These are phyloP conservation scores for Platalea minor DNA, from an alignment of 2,797 vertebrate genomes.

Conservation along the genomic window DNA sequence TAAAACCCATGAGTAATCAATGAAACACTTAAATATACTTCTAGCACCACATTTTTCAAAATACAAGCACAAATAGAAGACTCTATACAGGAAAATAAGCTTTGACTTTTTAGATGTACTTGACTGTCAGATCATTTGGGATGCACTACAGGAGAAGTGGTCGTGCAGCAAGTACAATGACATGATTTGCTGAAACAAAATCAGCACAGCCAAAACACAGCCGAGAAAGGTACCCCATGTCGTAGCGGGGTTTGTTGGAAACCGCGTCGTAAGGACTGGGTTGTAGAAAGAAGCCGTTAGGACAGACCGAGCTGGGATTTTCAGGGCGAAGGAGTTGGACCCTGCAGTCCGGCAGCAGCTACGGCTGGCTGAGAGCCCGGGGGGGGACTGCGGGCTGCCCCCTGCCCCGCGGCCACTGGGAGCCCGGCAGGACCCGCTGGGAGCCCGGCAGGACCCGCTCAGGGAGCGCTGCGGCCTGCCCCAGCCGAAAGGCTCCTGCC, in stretches of 20 bases:
- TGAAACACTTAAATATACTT: neutral
- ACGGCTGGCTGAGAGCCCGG: neutral
- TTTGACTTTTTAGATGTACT: neutral
- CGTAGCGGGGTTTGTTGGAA: neutral
- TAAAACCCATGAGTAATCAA: neutral
- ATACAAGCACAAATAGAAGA: neutral
- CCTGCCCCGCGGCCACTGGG: rapidly evolving
- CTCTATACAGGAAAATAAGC: neutral
- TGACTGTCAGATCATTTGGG: neutral
- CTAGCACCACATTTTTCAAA: neutral
- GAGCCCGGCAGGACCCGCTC: rapidly evolving
- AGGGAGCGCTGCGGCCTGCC: neutral
- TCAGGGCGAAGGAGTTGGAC: neutral
- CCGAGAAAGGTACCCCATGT: neutral
- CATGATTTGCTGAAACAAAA: neutral
- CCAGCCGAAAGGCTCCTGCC: neutral
- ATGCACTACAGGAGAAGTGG: neutral
- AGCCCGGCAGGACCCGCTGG: too few species aligned
- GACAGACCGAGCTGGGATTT: neutral
- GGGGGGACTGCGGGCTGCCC: too few species aligned
- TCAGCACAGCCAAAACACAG: neutral
- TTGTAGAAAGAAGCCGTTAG: neutral
- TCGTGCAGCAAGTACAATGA: rapidly evolving
- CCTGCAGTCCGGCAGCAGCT: neutral
- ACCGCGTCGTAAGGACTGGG: rapidly evolving